Conservation (phyloP, 1,140 invertebrate species). For the Phymorhynchus buccinoides region DNA sequence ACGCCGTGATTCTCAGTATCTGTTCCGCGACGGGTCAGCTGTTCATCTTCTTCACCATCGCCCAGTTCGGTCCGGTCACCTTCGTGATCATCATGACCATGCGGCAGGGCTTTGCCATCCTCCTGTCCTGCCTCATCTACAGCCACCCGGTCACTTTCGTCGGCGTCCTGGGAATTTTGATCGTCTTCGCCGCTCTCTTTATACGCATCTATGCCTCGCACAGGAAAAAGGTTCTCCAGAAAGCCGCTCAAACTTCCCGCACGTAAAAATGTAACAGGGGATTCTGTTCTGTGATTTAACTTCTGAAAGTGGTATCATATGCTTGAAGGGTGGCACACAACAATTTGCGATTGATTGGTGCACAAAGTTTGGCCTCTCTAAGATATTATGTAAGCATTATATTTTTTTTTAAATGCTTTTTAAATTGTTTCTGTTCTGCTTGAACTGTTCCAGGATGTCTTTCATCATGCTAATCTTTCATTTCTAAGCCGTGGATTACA, state of each 20-base stretch:
- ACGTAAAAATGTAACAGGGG: background rate
- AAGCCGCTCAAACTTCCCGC: slow-evolving; percentile 3
- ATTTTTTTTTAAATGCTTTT: too few species aligned
- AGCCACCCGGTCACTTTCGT: slow-evolving; percentile 85
- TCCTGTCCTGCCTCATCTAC: slow-evolving; percentile 95
- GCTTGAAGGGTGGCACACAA: background rate
- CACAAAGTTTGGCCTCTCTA: too few species aligned
- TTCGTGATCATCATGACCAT: slow-evolving; percentile 99
- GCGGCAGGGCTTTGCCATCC: slow-evolving; percentile 91
- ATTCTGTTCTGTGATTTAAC: background rate
- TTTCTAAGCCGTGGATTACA: too few species aligned
- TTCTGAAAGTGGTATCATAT: background rate
- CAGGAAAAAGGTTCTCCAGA: slow-evolving; percentile 69
- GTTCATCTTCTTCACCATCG: slow-evolving; percentile 97
- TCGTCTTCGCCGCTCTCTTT: slow-evolving; percentile 93
- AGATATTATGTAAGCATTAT: too few species aligned
- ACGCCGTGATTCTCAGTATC: slow-evolving; percentile 88
- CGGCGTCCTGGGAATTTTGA: slow-evolving; percentile 86
- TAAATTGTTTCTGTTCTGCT: too few species aligned
- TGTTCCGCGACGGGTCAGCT: slow-evolving; percentile 94
- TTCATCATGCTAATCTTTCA: too few species aligned
- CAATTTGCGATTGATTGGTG: too few species aligned
- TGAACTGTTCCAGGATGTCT: too few species aligned
- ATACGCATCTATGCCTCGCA: slow-evolving; percentile 89
- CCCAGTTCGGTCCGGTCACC: slow-evolving; percentile 94